phyloP scores from a whole-genome alignment of 2,888 invertebrate species.

The Drosophila borealis region DNA sequence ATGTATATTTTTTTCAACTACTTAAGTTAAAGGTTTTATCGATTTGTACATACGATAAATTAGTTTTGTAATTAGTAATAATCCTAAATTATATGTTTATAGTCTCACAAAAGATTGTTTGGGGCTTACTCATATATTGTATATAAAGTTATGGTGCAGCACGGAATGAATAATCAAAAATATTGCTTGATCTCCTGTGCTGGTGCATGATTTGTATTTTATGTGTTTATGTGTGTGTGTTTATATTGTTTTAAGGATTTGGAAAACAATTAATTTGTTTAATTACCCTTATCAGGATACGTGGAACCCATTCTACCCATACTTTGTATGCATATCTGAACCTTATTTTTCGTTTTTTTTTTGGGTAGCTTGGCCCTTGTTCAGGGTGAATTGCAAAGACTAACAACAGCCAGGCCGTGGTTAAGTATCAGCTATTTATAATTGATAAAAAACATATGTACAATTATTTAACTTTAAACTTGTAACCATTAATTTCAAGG shows the following conservation, averaged over 20 bases:
- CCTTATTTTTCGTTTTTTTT: slow-evolving; percentile 12
- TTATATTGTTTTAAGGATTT: slow-evolving; percentile 22
- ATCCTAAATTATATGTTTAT: slow-evolving; percentile 66
- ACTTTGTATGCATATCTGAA: slow-evolving; percentile 61
- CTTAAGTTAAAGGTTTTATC: slow-evolving; percentile 70
- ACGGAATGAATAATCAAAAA: slow-evolving; percentile 52
- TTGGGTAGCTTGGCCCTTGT: slow-evolving; percentile 40
- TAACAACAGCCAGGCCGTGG: slow-evolving; percentile 72
- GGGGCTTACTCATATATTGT: slow-evolving; percentile 51
- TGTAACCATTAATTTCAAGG: slow-evolving; percentile 48
- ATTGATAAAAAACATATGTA: slow-evolving; percentile 67
- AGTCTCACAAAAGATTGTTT: slow-evolving; percentile 78
- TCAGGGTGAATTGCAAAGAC: slow-evolving; percentile 37
- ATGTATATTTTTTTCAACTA: slow-evolving; percentile 50
- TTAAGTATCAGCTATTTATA: slow-evolving; percentile 52
- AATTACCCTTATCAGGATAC: slow-evolving; percentile 26
- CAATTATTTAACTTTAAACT: slow-evolving; percentile 62
- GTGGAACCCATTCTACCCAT: slow-evolving; percentile 54
- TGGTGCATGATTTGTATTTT: slow-evolving; percentile 38
- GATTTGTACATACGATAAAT: slow-evolving; percentile 71
- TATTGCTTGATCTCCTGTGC: slow-evolving; percentile 27
- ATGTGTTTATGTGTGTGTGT: slow-evolving; percentile 11
- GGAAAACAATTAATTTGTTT: slow-evolving; percentile 42
- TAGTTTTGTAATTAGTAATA: slow-evolving; percentile 55
- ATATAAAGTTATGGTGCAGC: slow-evolving; percentile 53